Evolutionary conservation across 2,113 vertebrate genomes (phyloP).

Genomic region (Zonotrichia leucophrys): DNA sequence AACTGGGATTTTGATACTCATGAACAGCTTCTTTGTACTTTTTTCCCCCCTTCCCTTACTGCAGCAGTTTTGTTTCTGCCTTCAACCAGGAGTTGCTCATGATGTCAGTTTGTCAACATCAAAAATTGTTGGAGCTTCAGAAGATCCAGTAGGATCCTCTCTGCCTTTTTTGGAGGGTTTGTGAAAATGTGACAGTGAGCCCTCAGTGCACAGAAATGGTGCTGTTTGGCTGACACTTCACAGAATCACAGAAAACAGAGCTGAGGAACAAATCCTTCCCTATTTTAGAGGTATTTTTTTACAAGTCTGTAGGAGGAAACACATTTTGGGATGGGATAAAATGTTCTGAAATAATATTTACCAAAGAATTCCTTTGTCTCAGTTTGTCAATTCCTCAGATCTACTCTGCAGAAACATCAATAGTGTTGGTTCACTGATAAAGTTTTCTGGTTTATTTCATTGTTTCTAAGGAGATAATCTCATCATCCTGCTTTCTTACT

Average conservation of each 20-base stretch:
- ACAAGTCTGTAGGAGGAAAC: background rate
- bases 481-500: background rate
- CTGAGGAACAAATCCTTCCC: background rate
- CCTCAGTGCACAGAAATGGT: background rate
- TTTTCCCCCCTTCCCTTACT: accelerated
- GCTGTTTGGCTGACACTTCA: background rate
- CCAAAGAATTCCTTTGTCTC: background rate
- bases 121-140: background rate
- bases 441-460: background rate
- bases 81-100: background rate
- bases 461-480: background rate
- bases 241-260: background rate
- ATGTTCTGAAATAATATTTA: background rate
- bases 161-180: background rate
- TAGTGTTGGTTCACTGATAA: background rate
- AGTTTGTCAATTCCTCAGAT: background rate
- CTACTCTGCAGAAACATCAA: background rate
- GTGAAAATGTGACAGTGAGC: background rate
- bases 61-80: background rate
- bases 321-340: background rate
- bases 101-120: background rate
- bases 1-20: background rate
- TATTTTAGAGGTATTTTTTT: background rate
- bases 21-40: background rate
- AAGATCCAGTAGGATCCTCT: background rate